Conservation (phyloP, 2,888 invertebrate species). For the Xanthia icteritia region DNA sequence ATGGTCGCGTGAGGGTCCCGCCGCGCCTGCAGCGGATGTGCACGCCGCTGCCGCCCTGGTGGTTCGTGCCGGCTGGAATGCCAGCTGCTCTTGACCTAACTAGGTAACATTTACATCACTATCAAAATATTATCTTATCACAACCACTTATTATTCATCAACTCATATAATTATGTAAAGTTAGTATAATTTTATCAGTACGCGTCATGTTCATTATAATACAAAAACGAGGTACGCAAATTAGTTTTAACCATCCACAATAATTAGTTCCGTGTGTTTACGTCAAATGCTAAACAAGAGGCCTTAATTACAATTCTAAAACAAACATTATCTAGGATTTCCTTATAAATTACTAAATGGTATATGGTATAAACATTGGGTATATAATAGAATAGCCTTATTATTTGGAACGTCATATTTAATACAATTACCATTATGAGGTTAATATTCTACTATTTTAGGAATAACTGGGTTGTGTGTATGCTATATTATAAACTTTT, state of each 20-base stretch:
- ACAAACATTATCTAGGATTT: constrained; percentile 65
- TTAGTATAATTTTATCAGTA: constrained; percentile 33
- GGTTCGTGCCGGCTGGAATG: constrained; percentile 88
- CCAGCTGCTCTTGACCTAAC: constrained; percentile 90
- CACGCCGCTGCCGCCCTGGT: constrained; percentile 88
- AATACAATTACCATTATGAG: neutral
- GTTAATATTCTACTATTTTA: neutral
- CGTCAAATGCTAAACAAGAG: constrained; percentile 66
- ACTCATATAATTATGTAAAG: constrained; percentile 43
- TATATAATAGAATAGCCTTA: constrained; percentile 17
- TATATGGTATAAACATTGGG: constrained; percentile 29
- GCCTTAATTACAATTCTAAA: constrained; percentile 67
- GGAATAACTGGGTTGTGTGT: neutral
- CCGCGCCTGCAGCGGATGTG: constrained; percentile 86
- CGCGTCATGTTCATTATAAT: constrained; percentile 20
- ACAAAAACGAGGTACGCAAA: constrained; percentile 51
- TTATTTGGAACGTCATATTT: constrained; percentile 14
- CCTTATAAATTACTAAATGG: constrained; percentile 50
- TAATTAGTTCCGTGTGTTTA: constrained; percentile 70
- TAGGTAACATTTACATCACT: constrained; percentile 79
- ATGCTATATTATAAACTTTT: neutral
- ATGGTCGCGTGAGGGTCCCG: constrained; percentile 75
- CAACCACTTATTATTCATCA: constrained; percentile 36
- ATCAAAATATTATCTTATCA: constrained; percentile 39
- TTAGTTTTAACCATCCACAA: constrained; percentile 61